Evolutionary conservation across 35 echinoderm and acorn worm genomes (phyloP).

Genomic region (Apostichopus californicus): DNA sequence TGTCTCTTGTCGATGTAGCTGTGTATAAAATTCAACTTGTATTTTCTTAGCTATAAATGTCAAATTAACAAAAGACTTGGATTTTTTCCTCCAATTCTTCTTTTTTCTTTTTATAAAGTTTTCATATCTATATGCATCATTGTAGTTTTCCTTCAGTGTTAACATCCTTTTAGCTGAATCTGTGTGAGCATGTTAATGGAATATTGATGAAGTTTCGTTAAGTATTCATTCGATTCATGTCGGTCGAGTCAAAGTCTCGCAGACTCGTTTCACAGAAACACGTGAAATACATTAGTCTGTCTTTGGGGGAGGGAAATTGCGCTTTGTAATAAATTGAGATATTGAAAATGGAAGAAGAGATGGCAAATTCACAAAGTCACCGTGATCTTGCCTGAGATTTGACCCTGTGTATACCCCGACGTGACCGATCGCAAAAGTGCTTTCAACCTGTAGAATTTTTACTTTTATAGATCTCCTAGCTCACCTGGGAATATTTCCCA

Average conservation of each 20-base stretch:
- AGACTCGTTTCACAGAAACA: background rate
- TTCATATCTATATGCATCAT: no score
- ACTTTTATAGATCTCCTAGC: background rate
- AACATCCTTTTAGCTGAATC: no score
- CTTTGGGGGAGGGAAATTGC: background rate
- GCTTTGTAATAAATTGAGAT: background rate
- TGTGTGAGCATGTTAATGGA: background rate
- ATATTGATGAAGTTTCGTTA: background rate
- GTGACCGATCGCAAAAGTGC: background rate
- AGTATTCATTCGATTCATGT: background rate
- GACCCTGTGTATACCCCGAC: background rate
- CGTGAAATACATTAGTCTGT: background rate
- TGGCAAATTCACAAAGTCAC: no score
- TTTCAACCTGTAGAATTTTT: background rate
- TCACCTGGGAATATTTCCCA: background rate
- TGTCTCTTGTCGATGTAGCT: no score
- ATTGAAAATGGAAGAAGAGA: background rate
- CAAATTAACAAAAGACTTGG: no score
- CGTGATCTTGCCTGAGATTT: background rate
- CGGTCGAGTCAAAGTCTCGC: background rate
- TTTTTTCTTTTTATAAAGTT: no score
- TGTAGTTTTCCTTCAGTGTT: no score
- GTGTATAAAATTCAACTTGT: no score
- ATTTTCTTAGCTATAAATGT: no score
- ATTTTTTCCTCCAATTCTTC: no score